Conservation (phyloP, 1,140 invertebrate species). For the Argopecten irradians region DNA sequence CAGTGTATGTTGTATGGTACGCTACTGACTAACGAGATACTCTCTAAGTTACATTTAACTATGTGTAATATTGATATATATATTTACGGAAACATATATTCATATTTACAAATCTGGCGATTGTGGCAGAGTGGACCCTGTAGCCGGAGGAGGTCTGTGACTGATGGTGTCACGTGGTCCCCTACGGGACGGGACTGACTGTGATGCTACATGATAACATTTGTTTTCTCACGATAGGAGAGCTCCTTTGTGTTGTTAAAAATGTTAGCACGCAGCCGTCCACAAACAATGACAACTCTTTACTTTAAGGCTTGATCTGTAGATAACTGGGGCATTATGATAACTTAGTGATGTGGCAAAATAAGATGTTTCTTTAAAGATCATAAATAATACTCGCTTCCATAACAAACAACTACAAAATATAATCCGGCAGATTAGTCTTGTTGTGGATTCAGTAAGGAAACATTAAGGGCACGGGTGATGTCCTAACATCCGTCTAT, state of each 20-base stretch:
- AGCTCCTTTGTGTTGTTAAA: neutral
- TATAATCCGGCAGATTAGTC: too few species aligned
- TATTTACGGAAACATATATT: neutral
- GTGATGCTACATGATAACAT: neutral
- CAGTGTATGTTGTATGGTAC: too few species aligned
- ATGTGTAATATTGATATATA: too few species aligned
- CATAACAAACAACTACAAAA: too few species aligned
- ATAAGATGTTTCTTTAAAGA: neutral
- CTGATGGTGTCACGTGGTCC: slow-evolving; percentile 1
- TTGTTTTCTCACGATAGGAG: neutral
- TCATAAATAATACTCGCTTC: too few species aligned
- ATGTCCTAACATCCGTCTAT: too few species aligned
- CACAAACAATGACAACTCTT: neutral
- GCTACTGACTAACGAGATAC: too few species aligned
- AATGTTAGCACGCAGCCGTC: neutral
- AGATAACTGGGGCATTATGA: neutral
- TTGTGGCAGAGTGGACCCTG: neutral
- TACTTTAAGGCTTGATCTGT: neutral
- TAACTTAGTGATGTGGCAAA: neutral
- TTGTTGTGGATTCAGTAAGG: too few species aligned
- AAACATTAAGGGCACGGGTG: too few species aligned
- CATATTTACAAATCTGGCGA: neutral
- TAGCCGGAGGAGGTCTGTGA: neutral
- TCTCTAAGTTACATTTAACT: too few species aligned
- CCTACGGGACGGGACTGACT: neutral